Evolutionary conservation across 2,888 invertebrate genomes (phyloP), one percentile per base, ranked within the genome.

Genomic region (Agrotis exclamationis): DNA sequence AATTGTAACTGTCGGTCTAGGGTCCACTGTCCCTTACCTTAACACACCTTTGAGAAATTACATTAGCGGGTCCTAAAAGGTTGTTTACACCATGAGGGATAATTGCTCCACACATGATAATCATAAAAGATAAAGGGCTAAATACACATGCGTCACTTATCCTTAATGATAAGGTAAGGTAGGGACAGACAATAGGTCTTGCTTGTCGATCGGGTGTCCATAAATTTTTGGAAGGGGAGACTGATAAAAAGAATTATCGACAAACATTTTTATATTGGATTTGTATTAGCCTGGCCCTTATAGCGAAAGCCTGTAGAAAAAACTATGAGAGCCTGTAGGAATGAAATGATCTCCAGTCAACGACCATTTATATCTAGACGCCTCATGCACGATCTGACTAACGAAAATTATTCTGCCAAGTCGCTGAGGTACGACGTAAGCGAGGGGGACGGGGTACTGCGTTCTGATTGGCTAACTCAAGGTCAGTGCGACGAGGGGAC

Each of bases 91-190:
- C 24, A 28, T 56, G 39, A 51, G 67, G 70, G 70, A 62, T 80
- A 81, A 81, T 82, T 84, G 68, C 70, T 64, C 22, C 50, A 57
- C 44, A 72, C 82, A 81, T 73, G 74, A 81, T 82, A 81, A 84
- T 82, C 77, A 82, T 68, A 66, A 75, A 73, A 70, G 84, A 84
- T 82, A 82, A 82, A 84, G 82, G 78, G 66, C 24, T 66, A 44
- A 63, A 80, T 67, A 63, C 44, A 65, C 60, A 73, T 68, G 82
- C 74, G 63, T 73, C 67, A 78, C 72, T 78, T 71, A 71, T 54
- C 57, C 39, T 69, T 85, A 84, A 73, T 73, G 75, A 74, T 78
- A 78, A 70, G 72, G 59, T 45, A 47, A 64, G 24, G 62, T 59
- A 33, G 53, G 63, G 56, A 54, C 24, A 51, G 14, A 50, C 60